Conservation (phyloP, 2,797 vertebrate genomes). For the Enteromius argenteus region DNA sequence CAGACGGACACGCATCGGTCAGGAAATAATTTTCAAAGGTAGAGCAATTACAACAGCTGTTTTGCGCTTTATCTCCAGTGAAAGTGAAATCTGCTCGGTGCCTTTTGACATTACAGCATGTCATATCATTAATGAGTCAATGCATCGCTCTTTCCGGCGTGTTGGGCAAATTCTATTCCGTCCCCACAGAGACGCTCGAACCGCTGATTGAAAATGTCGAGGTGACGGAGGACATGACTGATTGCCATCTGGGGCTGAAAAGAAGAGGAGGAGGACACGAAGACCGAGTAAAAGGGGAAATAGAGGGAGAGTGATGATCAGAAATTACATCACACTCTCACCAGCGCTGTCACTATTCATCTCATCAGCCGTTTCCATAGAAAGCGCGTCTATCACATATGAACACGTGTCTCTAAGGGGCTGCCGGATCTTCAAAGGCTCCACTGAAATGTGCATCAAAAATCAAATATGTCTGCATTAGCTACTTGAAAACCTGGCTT, state of each 20-base stretch:
- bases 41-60: constrained; percentile 61
- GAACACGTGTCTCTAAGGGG: neutral
- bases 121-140: constrained; percentile 58
- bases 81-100: constrained; percentile 39
- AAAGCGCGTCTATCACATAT: neutral
- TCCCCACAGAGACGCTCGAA: constrained; percentile 46
- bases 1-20: neutral
- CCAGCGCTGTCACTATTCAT: constrained; percentile 52
- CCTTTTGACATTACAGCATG: constrained; percentile 57
- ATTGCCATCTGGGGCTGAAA: constrained; percentile 41
- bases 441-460: neutral
- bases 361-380: constrained; percentile 51
- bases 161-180: constrained; percentile 48
- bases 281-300: constrained; percentile 19
- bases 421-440: constrained; percentile 5
- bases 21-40: constrained; percentile 12
- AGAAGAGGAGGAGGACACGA: constrained; percentile 6
- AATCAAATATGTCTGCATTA: constrained; percentile 18
- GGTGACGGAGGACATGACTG: constrained; percentile 41
- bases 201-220: constrained; percentile 56
- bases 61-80: constrained; percentile 40
- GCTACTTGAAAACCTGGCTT: neutral
- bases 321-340: constrained; percentile 50
- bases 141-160: constrained; percentile 49
- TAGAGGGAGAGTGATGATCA: constrained; percentile 44